Conservation (phyloP, 2,797 vertebrate species). For the Scomberomorus guttatus region DNA sequence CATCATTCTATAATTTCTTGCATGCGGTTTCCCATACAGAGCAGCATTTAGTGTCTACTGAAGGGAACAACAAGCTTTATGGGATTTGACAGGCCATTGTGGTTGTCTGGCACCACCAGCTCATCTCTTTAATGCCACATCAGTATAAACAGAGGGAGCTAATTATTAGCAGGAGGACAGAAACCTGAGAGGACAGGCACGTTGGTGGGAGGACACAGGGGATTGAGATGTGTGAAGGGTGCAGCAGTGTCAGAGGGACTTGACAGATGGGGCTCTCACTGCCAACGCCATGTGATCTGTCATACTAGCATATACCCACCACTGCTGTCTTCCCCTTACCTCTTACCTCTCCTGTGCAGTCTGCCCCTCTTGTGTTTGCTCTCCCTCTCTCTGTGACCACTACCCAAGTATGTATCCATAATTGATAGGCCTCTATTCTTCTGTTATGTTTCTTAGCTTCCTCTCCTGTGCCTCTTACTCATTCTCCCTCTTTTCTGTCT, state of each 20-base stretch:
- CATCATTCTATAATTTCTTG: background rate
- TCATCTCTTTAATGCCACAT: slow-evolving; percentile 60
- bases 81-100: slow-evolving; percentile 51
- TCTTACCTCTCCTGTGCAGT: slow-evolving; percentile 14
- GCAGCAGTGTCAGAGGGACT: slow-evolving; percentile 31
- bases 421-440: slow-evolving; percentile 27
- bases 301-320: slow-evolving; percentile 24
- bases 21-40: background rate
- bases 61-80: slow-evolving; percentile 37
- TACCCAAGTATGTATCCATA: slow-evolving; percentile 8
- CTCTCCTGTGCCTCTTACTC: background rate
- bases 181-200: slow-evolving; percentile 43
- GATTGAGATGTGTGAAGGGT: slow-evolving; percentile 34
- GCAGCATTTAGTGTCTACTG: slow-evolving; percentile 21
- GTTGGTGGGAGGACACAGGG: slow-evolving; percentile 17
- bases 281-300: slow-evolving; percentile 30
- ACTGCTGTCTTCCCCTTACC: slow-evolving; percentile 34
- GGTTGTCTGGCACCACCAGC: slow-evolving; percentile 39
- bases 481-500: slow-evolving; percentile 13
- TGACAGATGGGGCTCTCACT: slow-evolving; percentile 41
- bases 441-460: slow-evolving; percentile 8
- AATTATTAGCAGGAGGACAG: slow-evolving; percentile 52
- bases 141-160: slow-evolving; percentile 56
- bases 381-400: slow-evolving; percentile 22
- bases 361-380: slow-evolving; percentile 22